phyloP scores from a whole-genome alignment of 1,140 invertebrate species.

The Hycleus phaleratus region DNA sequence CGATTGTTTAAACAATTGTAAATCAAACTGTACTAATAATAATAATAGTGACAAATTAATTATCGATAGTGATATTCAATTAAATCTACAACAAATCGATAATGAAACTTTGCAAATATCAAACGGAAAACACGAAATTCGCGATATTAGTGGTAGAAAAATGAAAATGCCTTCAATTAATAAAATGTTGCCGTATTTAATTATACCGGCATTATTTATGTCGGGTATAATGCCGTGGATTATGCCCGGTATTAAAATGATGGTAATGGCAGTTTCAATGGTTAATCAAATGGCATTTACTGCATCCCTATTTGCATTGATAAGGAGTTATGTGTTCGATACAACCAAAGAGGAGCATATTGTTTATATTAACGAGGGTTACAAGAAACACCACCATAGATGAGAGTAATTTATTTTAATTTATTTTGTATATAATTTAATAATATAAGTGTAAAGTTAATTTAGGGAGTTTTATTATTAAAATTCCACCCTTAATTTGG shows the following conservation, averaged over 20 bases:
- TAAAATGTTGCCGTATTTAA: conserved; percentile 26
- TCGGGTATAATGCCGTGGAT: conserved; percentile 38
- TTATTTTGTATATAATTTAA: no score
- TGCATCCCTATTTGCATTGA: conserved; percentile 27
- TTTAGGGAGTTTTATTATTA: no score
- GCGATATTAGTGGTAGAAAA: not conserved
- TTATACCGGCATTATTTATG: conserved; percentile 33
- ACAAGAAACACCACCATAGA: conserved; percentile 18
- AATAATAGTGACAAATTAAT: no score
- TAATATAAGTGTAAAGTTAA: no score
- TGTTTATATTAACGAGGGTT: conserved; percentile 38
- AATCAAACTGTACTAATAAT: no score
- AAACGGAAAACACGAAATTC: no score
- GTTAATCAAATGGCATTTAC: conserved; percentile 38
- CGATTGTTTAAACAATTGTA: no score
- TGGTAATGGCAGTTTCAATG: conserved; percentile 33
- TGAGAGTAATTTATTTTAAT: no score
- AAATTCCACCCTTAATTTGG: no score
- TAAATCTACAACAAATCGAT: no score
- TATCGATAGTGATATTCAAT: no score
- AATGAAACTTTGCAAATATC: no score
- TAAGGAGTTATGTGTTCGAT: conserved; percentile 37
- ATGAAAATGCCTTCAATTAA: conserved; percentile 20
- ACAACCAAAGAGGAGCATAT: conserved; percentile 31
- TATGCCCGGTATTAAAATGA: conserved; percentile 34